A percentile compares a stretch with the other conserved stretches of the same genome.
Conservation (phyloP, 2,797 vertebrate species). For the Bucorvus abyssinicus region DNA sequence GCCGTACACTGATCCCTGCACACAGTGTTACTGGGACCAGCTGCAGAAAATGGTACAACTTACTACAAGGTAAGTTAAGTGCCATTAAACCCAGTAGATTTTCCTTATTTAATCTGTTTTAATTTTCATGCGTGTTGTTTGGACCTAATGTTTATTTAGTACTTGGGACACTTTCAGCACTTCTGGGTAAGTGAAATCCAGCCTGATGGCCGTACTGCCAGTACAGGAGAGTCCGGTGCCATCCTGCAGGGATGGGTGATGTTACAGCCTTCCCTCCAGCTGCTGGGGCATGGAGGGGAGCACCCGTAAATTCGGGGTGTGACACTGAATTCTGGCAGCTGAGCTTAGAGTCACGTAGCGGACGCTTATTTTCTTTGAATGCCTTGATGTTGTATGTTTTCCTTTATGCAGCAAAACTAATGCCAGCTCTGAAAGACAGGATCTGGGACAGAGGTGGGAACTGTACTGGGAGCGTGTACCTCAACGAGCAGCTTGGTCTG, state of each 20-base stretch:
- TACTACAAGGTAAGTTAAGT: not conserved
- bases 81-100: not conserved
- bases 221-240: not conserved
- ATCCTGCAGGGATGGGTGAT: not conserved
- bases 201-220: not conserved
- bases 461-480: too few species aligned
- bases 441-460: not conserved
- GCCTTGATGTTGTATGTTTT: not conserved
- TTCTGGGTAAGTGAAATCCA: not conserved
- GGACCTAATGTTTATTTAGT: not conserved
- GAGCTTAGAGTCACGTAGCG: not conserved
- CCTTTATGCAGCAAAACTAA: not conserved
- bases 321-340: not conserved
- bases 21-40: not conserved
- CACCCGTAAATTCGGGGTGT: not conserved
- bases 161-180: too few species aligned
- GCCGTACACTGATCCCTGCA: not conserved
- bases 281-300: too few species aligned
- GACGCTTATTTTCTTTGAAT: not conserved
- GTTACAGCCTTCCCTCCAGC: not conserved
- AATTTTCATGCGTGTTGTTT: not conserved
- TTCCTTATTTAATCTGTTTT: not conserved
- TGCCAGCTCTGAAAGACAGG: not conserved
- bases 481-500: not conserved
- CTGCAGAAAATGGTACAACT: not conserved